Evolutionary conservation across 1,140 invertebrate genomes (phyloP).

Genomic region (Leptinotarsa defecta): DNA sequence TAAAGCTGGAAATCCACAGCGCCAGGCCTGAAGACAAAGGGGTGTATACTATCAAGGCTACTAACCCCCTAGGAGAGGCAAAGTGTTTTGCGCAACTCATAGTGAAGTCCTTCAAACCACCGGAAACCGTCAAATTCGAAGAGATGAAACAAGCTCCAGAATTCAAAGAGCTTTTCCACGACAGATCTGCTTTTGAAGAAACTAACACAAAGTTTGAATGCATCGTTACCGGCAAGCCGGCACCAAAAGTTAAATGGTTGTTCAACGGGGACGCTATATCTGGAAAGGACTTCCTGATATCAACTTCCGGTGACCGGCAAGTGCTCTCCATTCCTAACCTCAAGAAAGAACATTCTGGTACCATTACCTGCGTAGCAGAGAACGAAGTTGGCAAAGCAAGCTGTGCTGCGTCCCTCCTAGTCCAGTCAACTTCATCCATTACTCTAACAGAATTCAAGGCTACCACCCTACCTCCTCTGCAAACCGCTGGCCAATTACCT

Average conservation of each 20-base stretch:
- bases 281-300: constrained; percentile 72
- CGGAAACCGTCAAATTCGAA: constrained; percentile 58
- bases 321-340: constrained; percentile 68
- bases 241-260: constrained; percentile 76
- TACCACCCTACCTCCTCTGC: neutral
- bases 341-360: constrained; percentile 65
- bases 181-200: constrained; percentile 61
- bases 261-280: constrained; percentile 73
- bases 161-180: constrained; percentile 70
- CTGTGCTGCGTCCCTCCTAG: constrained; percentile 65
- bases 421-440: constrained; percentile 56
- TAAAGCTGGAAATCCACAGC: constrained; percentile 64
- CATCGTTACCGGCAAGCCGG: constrained; percentile 70
- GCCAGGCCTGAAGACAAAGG: constrained; percentile 70
- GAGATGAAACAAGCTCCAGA: constrained; percentile 66
- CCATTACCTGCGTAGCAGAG: constrained; percentile 75
- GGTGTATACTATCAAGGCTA: constrained; percentile 76
- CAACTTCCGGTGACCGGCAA: constrained; percentile 72
- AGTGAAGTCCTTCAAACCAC: constrained; percentile 64
- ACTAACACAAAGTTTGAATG: constrained; percentile 72
- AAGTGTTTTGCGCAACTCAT: constrained; percentile 81
- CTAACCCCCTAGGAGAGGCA: constrained; percentile 74
- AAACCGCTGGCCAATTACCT: neutral
- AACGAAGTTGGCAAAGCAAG: constrained; percentile 73
- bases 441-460: constrained; percentile 49